Evolutionary conservation across 2,797 vertebrate genomes (phyloP).

Genomic region (Pogonophryne albipinna): DNA sequence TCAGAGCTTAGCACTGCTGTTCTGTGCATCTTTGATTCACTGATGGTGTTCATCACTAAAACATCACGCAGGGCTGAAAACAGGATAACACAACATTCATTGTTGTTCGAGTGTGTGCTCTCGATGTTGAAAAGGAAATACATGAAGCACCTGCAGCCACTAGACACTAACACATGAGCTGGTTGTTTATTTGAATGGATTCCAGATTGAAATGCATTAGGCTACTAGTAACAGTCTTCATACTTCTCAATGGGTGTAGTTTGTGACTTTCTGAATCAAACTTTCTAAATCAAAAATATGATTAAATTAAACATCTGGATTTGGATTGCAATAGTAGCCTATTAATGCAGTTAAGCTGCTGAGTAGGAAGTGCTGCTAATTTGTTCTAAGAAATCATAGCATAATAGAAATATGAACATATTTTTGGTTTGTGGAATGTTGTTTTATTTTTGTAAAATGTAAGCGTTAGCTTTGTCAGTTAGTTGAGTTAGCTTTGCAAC

Average conservation of each 20-base stretch:
- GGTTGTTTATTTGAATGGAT: background rate
- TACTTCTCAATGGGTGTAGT: background rate
- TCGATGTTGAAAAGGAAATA: conserved; percentile 28
- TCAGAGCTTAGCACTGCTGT: conserved; percentile 32
- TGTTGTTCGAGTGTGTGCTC: conserved; percentile 19
- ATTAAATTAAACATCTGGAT: too few relatives aligned
- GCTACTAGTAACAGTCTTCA: background rate
- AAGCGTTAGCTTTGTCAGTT: too few relatives aligned
- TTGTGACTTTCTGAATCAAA: too few relatives aligned
- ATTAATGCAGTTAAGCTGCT: too few relatives aligned
- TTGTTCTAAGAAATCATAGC: too few relatives aligned
- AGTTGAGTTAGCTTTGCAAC: too few relatives aligned
- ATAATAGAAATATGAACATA: too few relatives aligned
- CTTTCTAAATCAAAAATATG: too few relatives aligned
- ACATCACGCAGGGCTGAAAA: conserved; percentile 50
- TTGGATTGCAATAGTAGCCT: too few relatives aligned
- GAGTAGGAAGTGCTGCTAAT: too few relatives aligned
- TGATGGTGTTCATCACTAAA: conserved; percentile 51
- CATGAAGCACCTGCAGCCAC: conserved; percentile 37
- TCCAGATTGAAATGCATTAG: background rate
- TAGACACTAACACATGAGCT: background rate
- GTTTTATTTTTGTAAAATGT: too few relatives aligned
- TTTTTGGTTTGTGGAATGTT: too few relatives aligned
- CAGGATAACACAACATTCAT: conserved; percentile 21
- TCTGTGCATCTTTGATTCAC: conserved; percentile 42